Evolutionary conservation across 2,888 invertebrate genomes (phyloP).

Genomic region (Cephus spinipes): DNA sequence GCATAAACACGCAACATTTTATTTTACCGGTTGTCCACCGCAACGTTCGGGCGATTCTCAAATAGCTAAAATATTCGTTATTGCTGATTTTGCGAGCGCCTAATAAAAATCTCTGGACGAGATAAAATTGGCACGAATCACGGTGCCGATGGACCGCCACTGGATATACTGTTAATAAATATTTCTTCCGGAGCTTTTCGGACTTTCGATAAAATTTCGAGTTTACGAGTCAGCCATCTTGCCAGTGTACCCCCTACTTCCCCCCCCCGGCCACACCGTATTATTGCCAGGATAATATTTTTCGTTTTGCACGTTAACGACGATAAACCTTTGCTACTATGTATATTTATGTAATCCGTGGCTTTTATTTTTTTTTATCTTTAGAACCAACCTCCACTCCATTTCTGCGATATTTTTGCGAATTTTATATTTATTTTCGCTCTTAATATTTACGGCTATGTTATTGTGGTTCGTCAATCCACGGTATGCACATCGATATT

Average conservation of each 20-base stretch:
- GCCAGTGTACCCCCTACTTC: not conserved
- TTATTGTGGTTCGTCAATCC: not conserved
- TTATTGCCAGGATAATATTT: conserved; percentile 8
- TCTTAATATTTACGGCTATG: not conserved
- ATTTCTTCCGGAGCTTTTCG: conserved; percentile 43
- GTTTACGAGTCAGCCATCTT: conserved; percentile 37
- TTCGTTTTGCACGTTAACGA: not conserved
- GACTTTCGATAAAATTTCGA: conserved; percentile 41
- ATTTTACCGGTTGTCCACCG: conserved; percentile 40
- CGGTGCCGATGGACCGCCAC: not conserved
- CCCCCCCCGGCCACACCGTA: not conserved
- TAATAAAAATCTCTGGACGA: conserved; percentile 50
- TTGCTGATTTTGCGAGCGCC: conserved; percentile 49
- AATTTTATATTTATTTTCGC: not conserved
- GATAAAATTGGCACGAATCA: conserved; percentile 42
- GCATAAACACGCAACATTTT: conserved; percentile 51
- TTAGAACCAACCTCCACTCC: not conserved
- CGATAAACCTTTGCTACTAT: not conserved
- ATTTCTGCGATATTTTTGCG: not conserved
- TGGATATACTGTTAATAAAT: conserved; percentile 59
- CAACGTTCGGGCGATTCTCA: conserved; percentile 25
- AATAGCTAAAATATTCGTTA: conserved; percentile 54
- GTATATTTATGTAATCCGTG: not conserved
- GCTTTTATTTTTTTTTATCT: not conserved
- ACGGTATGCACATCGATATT: not conserved